These are phyloP conservation scores for Morelia viridis DNA, from an alignment of 2,797 vertebrate genomes.

Conservation along the genomic window DNA sequence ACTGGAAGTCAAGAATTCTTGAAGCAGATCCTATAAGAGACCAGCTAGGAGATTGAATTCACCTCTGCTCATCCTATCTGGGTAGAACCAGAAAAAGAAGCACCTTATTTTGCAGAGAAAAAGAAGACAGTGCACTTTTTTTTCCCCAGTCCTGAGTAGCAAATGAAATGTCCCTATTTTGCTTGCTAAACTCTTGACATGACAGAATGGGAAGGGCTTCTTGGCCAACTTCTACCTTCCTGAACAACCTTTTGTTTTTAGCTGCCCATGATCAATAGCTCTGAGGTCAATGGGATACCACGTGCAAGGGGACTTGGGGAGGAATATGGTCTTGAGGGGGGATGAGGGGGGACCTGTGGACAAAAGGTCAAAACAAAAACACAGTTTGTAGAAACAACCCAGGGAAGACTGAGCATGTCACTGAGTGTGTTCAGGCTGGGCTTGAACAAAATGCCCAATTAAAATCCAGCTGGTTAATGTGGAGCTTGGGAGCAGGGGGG, in stretches of 20 bases:
- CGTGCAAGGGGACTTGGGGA: too few species aligned
- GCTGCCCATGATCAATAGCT: neutral
- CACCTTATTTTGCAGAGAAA: neutral
- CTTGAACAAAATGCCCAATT: too few species aligned
- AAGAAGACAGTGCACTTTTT: neutral
- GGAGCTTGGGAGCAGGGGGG: too few species aligned
- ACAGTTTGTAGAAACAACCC: neutral
- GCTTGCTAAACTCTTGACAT: too few species aligned
- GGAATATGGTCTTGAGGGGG: neutral
- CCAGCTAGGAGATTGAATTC: neutral
- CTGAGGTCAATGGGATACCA: neutral
- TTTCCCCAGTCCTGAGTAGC: too few species aligned
- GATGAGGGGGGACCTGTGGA: neutral
- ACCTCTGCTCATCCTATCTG: neutral
- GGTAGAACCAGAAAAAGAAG: neutral
- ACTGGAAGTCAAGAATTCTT: neutral
- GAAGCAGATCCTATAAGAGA: neutral
- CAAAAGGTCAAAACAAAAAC: too few species aligned
- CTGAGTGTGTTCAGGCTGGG: too few species aligned
- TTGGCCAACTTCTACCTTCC: too few species aligned
- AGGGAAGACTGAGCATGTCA: neutral
- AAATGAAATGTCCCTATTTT: too few species aligned
- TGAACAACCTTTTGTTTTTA: too few species aligned
- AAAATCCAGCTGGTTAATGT: too few species aligned
- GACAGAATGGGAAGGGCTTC: neutral